Evolutionary conservation across 2,888 invertebrate genomes (phyloP).

Genomic region (Xestia xanthographa): DNA sequence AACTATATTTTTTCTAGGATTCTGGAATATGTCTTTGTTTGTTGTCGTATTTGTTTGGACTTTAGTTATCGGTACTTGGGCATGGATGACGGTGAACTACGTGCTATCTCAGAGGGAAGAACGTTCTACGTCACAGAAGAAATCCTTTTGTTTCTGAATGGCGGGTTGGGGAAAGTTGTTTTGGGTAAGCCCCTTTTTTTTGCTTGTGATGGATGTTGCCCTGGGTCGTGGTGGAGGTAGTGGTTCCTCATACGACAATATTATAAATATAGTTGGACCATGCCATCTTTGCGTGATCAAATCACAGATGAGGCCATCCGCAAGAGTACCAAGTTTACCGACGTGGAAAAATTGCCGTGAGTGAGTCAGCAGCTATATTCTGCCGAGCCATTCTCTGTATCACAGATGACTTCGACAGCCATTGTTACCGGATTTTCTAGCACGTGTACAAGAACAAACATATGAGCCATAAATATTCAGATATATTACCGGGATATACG

Average conservation of each 20-base stretch:
- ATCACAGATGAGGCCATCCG: too few species aligned
- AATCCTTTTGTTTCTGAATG: neutral
- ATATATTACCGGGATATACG: too few species aligned
- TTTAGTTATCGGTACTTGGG: slow-evolving; percentile 1
- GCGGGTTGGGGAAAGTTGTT: neutral
- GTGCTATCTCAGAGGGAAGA: neutral
- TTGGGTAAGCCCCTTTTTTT: neutral
- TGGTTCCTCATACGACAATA: neutral
- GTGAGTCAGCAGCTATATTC: too few species aligned
- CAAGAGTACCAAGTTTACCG: too few species aligned
- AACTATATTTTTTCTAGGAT: neutral
- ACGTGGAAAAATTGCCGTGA: too few species aligned
- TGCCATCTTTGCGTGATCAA: too few species aligned
- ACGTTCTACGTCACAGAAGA: neutral
- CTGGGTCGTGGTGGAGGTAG: neutral
- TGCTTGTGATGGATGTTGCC: neutral
- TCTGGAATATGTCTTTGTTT: neutral
- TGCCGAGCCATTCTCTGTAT: too few species aligned
- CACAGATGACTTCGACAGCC: too few species aligned
- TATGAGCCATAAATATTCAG: too few species aligned
- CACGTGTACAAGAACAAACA: too few species aligned
- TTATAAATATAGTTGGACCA: too few species aligned
- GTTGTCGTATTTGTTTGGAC: neutral
- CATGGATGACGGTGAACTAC: slow-evolving; percentile 5
- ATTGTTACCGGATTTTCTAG: too few species aligned